These are phyloP conservation scores for Telenomus remus DNA, from an alignment of 1,140 invertebrate species.

Conservation along the genomic window DNA sequence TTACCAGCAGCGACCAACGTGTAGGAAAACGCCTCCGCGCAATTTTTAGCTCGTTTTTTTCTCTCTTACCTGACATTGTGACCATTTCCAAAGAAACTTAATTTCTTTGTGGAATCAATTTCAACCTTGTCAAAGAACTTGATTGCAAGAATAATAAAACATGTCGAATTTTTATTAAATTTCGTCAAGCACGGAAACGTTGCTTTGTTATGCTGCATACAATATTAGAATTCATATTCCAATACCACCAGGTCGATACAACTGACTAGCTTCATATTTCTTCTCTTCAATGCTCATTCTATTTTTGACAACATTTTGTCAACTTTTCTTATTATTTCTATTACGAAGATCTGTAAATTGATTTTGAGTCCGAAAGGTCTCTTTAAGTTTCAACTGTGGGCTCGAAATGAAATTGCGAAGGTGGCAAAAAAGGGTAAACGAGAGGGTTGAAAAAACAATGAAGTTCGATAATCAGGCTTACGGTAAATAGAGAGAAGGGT, in stretches of 20 bases:
- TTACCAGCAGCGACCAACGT: not conserved
- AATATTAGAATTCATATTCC: conserved; percentile 38
- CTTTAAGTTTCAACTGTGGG: too few species aligned
- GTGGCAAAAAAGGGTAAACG: not conserved
- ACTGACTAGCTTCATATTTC: conserved; percentile 18
- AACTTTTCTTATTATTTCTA: too few species aligned
- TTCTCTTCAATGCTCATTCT: conserved; percentile 5
- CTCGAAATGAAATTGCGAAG: not conserved
- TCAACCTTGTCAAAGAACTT: conserved; percentile 7
- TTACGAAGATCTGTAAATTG: too few species aligned
- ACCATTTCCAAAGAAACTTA: too few species aligned
- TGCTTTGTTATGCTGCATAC: conserved; percentile 11
- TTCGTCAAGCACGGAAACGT: conserved; percentile 7
- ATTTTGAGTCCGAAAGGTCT: too few species aligned
- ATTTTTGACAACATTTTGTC: too few species aligned
- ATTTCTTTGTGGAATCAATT: too few species aligned
- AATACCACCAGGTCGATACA: conserved; percentile 17
- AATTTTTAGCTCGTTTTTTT: too few species aligned
- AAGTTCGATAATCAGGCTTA: conserved; percentile 24
- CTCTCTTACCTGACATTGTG: too few species aligned
- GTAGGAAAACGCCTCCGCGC: not conserved
- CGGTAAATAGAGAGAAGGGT: conserved; percentile 25
- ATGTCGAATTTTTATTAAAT: conserved; percentile 12
- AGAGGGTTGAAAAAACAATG: conserved; percentile 7
- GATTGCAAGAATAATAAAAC: conserved; percentile 12